These are phyloP conservation scores for Hydra vulgaris DNA, from an alignment of 30 jellyfish, hydroid and myxozoan species.

Conservation along the genomic window DNA sequence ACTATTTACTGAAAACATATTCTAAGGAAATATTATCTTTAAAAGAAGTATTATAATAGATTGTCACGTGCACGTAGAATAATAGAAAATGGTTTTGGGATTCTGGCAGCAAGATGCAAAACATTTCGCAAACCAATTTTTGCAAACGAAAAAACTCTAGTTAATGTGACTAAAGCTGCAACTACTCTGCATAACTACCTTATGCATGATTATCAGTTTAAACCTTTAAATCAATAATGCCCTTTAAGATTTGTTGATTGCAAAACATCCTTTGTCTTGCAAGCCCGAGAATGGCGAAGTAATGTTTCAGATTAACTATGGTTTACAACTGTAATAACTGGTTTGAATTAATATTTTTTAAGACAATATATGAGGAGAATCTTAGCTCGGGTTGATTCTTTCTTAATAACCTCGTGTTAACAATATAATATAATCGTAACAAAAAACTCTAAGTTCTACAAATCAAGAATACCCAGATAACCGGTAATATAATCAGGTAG, in stretches of 20 bases:
- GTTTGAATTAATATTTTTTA: no score
- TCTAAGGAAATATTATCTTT: conserved; percentile 31
- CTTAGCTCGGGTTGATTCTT: no score
- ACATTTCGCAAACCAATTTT: conserved; percentile 48
- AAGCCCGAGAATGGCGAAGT: conserved; percentile 54
- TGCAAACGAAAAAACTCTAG: conserved; percentile 20
- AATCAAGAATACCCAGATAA: no score
- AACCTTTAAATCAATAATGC: conserved; percentile 12
- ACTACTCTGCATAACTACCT: conserved; percentile 44
- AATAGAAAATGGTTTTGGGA: conserved; percentile 52
- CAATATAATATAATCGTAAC: no score
- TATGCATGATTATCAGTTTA: conserved; percentile 27
- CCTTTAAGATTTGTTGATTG: conserved; percentile 32
- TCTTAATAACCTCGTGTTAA: no score
- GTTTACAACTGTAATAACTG: conserved; percentile 12
- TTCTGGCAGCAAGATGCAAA: conserved; percentile 41
- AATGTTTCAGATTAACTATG: conserved; percentile 35
- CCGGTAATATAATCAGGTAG: no score
- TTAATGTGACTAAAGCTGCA: conserved; percentile 35
- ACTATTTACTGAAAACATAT: conserved; percentile 41
- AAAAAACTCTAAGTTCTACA: no score
- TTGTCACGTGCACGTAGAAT: conserved; percentile 19
- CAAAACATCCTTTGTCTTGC: conserved; percentile 47
- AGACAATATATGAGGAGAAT: no score
- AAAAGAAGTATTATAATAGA: conserved; percentile 23